Evolutionary conservation across 2,797 vertebrate species (phyloP), one percentile per base, ranked within the genome.

Genomic region (Ficedula albicollis): DNA sequence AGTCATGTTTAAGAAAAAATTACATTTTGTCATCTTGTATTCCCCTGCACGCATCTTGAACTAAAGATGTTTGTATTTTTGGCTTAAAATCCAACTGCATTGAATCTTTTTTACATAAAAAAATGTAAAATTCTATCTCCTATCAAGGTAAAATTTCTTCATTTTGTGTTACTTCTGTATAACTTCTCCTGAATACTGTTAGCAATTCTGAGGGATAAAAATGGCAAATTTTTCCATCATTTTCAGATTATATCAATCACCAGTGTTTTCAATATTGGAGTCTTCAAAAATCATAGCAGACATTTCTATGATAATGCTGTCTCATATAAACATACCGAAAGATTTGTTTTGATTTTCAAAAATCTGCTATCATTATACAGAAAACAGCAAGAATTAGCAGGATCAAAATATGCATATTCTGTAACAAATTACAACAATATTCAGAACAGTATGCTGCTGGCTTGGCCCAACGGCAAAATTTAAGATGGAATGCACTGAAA

Each of bases 141-240:
- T 4, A 1, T 70, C 6, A 39, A 46, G 6, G 2, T 16, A 56
- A 4, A 52, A 2, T 0, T 4, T 26, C 21, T 72, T 62, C 4
- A 20, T 58, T 89, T 76, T 73, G 3, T 63, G 15, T 14, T 60
- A 43, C 5, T 69, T 2, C 8, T 34, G 11, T 22, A 60, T 0
- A 1, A 6, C 3, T 16, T 43, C 36, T 55, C 82, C 52, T 60
- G 6, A 46, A 58, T 48, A 60, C 2, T 41, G 6, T 30, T 48
- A 59, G 10, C 7, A 58, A 38, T 51, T 69, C 20, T 59, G 21
- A 76, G 13, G 11, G 43, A 60, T 2, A 3, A 70, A 94, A 70
- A 62, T 23, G 5, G 3, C 4, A 63, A 44, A 7, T 5, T 51
- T 69, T 68, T 82, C 6, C 12, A 1, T 1, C 3, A 19, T 67